Evolutionary conservation across 2,113 vertebrate genomes (phyloP).

Genomic region (Craseonycteris thonglongyai): DNA sequence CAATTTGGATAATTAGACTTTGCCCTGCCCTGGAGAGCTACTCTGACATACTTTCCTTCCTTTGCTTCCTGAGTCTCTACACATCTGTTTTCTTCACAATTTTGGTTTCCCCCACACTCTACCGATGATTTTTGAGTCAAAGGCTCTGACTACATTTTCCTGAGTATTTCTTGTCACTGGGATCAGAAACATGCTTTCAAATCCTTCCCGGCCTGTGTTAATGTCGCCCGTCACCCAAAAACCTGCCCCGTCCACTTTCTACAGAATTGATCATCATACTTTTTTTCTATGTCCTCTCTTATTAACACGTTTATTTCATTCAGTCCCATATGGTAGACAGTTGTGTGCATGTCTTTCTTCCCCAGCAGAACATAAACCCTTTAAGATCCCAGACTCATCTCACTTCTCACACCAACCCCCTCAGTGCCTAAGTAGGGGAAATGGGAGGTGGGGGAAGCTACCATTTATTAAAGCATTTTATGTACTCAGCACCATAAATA

Average conservation of each 20-base stretch:
- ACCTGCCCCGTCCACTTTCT: background rate
- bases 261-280: background rate
- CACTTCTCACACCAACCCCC: background rate
- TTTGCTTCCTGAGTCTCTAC: slow-evolving; percentile 42
- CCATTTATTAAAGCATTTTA: background rate
- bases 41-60: slow-evolving; percentile 62
- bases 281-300: background rate
- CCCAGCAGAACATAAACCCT: background rate
- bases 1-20: slow-evolving; percentile 75
- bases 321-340: background rate
- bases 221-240: background rate
- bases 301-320: background rate
- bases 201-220: background rate
- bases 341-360: background rate
- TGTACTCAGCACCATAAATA: background rate
- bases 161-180: background rate
- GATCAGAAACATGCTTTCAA: background rate
- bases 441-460: background rate
- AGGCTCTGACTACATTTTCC: background rate
- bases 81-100: slow-evolving; percentile 46
- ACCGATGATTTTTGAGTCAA: background rate
- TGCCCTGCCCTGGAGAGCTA: slow-evolving; percentile 59
- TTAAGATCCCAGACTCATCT: background rate
- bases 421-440: background rate
- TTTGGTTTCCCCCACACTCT: background rate